Evolutionary conservation across 1,140 invertebrate species (phyloP).

Genomic region (Thaumatotibia leucotreta): DNA sequence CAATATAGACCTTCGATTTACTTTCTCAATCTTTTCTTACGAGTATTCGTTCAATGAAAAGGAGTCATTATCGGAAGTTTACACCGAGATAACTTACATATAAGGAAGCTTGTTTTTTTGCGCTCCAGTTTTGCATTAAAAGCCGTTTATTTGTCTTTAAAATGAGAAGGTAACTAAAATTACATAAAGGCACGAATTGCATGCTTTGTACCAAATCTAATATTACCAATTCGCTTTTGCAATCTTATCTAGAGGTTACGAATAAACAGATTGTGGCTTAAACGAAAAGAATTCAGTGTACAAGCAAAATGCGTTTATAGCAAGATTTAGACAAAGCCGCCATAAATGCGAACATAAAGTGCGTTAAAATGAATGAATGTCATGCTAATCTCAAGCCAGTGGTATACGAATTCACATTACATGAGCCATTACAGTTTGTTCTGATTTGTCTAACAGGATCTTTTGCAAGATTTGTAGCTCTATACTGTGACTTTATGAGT

Average conservation of each 20-base stretch:
- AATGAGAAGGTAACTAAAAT: no score
- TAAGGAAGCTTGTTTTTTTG: no score
- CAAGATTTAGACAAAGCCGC: constrained; percentile 2
- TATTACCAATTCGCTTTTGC: not conserved
- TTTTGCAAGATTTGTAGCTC: no score
- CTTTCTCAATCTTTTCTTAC: not conserved
- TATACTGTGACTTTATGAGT: no score
- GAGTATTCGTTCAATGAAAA: no score
- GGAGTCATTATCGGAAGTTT: no score
- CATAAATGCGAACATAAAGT: constrained; percentile 11
- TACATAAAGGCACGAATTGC: no score
- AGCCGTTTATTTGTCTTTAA: no score
- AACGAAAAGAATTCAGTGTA: not conserved
- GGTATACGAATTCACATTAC: constrained; percentile 3
- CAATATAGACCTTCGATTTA: not conserved
- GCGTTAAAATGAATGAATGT: constrained; percentile 2
- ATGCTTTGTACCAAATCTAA: no score
- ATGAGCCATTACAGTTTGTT: constrained; percentile 5
- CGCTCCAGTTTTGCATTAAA: no score
- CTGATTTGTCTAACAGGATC: not conserved
- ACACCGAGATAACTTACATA: no score
- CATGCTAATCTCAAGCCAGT: constrained; percentile 8
- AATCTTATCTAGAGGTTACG: not conserved
- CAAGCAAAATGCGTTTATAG: not conserved
- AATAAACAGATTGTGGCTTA: not conserved